phyloP scores from a whole-genome alignment of 2,888 invertebrate species.

The Drosophila pullipes region DNA sequence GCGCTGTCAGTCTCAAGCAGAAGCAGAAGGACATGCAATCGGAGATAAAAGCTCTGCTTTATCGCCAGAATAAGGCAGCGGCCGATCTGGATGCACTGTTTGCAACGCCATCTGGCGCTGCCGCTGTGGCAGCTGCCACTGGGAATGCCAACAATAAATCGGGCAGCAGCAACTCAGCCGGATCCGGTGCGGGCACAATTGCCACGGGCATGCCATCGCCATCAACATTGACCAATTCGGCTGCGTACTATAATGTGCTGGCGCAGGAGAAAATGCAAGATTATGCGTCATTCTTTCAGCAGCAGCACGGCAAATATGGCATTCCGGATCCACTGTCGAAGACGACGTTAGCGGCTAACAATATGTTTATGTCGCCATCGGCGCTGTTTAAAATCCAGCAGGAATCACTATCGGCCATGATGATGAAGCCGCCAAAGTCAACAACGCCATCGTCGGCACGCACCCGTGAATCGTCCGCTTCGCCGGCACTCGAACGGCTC shows the following conservation, averaged over 20 bases:
- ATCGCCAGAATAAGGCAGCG: constrained; percentile 84
- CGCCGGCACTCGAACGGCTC: constrained; percentile 83
- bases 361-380: constrained; percentile 92
- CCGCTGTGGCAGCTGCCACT: constrained; percentile 48
- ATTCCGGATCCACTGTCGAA: constrained; percentile 92
- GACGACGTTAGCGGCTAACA: constrained; percentile 91
- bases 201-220: constrained; percentile 59
- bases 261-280: constrained; percentile 86
- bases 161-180: constrained; percentile 50
- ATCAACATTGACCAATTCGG: constrained; percentile 78
- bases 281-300: constrained; percentile 86
- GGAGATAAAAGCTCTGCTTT: constrained; percentile 82
- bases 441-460: constrained; percentile 83
- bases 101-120: constrained; percentile 79
- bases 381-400: constrained; percentile 89
- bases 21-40: constrained; percentile 81
- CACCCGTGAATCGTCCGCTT: constrained; percentile 84
- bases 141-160: constrained; percentile 50
- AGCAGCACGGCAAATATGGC: constrained; percentile 84
- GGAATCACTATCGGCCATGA: constrained; percentile 86
- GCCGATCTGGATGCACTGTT: constrained; percentile 84
- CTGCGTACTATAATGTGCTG: constrained; percentile 83
- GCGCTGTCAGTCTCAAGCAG: constrained; percentile 61
- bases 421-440: constrained; percentile 87
- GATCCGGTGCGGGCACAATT: constrained; percentile 21